Percentiles rank a stretch among this genome's conserved stretches.
phyloP scores from a whole-genome alignment of 1,140 invertebrate genomes.

The Belonocnema kinseyi region DNA sequence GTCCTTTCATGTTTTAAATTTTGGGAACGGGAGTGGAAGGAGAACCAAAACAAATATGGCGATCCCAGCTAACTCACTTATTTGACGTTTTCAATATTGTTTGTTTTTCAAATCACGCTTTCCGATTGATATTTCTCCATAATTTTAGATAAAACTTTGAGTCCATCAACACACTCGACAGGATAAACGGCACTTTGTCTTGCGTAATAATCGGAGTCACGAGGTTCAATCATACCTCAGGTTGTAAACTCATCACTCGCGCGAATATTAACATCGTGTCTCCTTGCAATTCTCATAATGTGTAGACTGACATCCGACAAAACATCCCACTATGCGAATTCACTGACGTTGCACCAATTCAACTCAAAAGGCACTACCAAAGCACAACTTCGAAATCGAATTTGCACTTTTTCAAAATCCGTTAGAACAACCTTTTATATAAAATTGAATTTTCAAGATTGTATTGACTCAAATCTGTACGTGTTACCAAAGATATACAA shows the following conservation, averaged over 20 bases:
- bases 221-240: conserved; percentile 23
- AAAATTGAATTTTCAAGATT: too few relatives aligned
- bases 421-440: too few relatives aligned
- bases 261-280: not conserved
- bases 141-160: not conserved
- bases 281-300: not conserved
- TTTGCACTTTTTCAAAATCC: too few relatives aligned
- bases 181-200: not conserved
- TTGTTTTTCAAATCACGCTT: not conserved
- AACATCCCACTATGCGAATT: not conserved
- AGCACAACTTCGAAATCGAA: too few relatives aligned
- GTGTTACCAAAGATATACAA: too few relatives aligned
- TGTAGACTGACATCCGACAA: not conserved
- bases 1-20: not conserved
- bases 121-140: not conserved
- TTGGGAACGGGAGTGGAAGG: not conserved
- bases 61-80: too few relatives aligned
- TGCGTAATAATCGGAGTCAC: conserved; percentile 30
- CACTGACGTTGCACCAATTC: not conserved
- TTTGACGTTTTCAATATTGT: not conserved
- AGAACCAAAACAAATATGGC: not conserved
- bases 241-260: not conserved
- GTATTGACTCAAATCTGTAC: too few relatives aligned
- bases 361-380: not conserved
- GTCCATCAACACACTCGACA: not conserved